Evolutionary conservation across 2,113 vertebrate genomes (phyloP), one percentile per base, ranked within the genome.

Genomic region (Murina feae): DNA sequence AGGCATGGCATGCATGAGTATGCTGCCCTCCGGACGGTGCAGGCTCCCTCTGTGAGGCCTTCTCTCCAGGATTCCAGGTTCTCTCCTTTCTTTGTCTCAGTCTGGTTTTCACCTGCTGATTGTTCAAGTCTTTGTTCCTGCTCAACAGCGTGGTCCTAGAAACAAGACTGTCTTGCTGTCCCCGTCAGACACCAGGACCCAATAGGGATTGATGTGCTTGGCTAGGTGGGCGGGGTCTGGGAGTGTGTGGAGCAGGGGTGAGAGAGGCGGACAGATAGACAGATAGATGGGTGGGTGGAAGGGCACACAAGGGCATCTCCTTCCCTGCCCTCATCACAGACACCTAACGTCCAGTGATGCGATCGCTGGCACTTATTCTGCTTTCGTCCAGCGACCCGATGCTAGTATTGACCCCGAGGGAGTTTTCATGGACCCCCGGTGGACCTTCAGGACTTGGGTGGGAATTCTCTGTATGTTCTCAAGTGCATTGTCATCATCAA

Each of bases 401-500:
- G 23, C 84, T 58, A 28, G 32, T 76, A 92, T 89, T 30, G 25
- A 65, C n/a, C 20, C 53, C 53, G 18, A 10, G 2, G 44, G 44
- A 58, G 32, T 89, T 76, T 69, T n/a, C 76, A 55, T 53, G 39
- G 30, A 37, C 83, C 95, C 0, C 90, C 53, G 35, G 42, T 74
- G 9, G 4, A 28, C 66, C 42, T 92, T 69, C 42, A 42, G 75
- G 86, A n/a, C 21, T 83, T 80, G 18, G 93, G 6, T 76, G 66
- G 66, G 28, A 14, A 60, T 83, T 84, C 92, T 92, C 5, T 5
- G 60, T n/a, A 21, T 44, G 11, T 71, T 87, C 80, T 71, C 78
- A 30, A 35, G 12, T 94, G 94, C 95, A 20, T 83, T 3, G 53
- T 85, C 82, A 55, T 93, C 79, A 81, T 91, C 21, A 84, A 39